Conservation (phyloP, 2,888 invertebrate species). For the Melinopterus prodromus region DNA sequence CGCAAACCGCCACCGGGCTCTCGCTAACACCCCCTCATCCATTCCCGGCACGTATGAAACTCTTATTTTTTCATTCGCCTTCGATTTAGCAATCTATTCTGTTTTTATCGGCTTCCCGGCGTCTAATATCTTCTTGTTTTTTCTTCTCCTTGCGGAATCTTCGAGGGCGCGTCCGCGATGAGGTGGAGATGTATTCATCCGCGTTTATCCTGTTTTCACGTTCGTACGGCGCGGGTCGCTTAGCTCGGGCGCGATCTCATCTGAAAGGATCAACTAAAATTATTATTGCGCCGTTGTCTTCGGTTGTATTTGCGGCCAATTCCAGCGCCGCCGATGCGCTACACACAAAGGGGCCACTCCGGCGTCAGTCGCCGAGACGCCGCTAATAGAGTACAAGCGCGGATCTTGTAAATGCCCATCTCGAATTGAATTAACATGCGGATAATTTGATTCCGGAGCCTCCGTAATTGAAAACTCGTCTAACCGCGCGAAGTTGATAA, state of each 20-base stretch:
- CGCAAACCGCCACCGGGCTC: constrained; percentile 31
- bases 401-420: background rate
- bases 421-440: background rate
- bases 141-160: background rate
- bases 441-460: background rate
- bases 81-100: constrained; percentile 60
- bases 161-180: constrained; percentile 12
- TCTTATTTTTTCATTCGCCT: constrained; percentile 58
- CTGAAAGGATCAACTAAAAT: background rate
- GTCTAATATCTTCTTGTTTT: constrained; percentile 50
- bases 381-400: background rate
- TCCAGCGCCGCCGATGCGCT: background rate
- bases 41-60: constrained; percentile 55
- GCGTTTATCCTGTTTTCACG: background rate
- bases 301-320: background rate
- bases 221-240: background rate
- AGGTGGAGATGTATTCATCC: constrained; percentile 33
- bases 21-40: constrained; percentile 37
- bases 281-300: background rate
- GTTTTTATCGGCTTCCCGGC: constrained; percentile 59
- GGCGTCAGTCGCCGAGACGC: background rate
- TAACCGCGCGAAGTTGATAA: constrained; percentile 4
- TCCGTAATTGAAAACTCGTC: background rate
- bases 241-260: background rate
- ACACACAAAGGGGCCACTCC: background rate